Percentiles rank a stretch among this genome's conserved stretches.
phyloP scores from a whole-genome alignment of 1,140 invertebrate species.

The Mylabris phalerata region DNA sequence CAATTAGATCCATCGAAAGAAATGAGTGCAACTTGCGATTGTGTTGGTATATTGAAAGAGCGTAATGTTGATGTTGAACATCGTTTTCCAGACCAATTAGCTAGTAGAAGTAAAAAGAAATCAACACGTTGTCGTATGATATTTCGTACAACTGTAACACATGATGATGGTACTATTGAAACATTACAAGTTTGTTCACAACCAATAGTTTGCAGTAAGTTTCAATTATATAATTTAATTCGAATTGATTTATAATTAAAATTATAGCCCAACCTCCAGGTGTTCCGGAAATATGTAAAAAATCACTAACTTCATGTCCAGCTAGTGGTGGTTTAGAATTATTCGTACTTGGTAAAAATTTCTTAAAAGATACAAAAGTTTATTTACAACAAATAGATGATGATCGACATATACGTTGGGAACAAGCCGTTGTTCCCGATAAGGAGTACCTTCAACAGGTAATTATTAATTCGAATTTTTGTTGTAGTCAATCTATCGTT shows the following conservation, averaged over 20 bases:
- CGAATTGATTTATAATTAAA: slow-evolving; percentile 1
- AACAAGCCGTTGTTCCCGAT: slow-evolving; percentile 68
- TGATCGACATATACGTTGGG: slow-evolving; percentile 57
- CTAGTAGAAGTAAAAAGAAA: slow-evolving; percentile 80
- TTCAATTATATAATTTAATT: not conserved
- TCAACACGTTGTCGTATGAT: slow-evolving; percentile 93
- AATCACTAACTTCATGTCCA: slow-evolving; percentile 73
- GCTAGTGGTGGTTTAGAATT: slow-evolving; percentile 81
- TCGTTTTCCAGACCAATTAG: slow-evolving; percentile 70
- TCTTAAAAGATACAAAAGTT: slow-evolving; percentile 87
- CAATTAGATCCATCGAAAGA: slow-evolving; percentile 81
- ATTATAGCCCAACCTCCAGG: slow-evolving; percentile 87
- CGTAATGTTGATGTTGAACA: slow-evolving; percentile 95
- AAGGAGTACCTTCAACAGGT: slow-evolving; percentile 80
- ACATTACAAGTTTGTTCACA: slow-evolving; percentile 89
- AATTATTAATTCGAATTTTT: not conserved
- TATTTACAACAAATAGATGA: slow-evolving; percentile 66
- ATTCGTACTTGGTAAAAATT: slow-evolving; percentile 95
- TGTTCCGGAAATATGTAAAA: slow-evolving; percentile 91
- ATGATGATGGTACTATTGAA: slow-evolving; percentile 66
- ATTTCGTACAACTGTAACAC: slow-evolving; percentile 74
- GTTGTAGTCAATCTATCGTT: not conserved
- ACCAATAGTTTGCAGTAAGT: slow-evolving; percentile 92
- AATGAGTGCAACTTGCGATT: slow-evolving; percentile 85
- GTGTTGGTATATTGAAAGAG: slow-evolving; percentile 83